Base-by-base conservation (phyloP, 2,888 invertebrate genomes). In the Spodoptera picta region DNA sequence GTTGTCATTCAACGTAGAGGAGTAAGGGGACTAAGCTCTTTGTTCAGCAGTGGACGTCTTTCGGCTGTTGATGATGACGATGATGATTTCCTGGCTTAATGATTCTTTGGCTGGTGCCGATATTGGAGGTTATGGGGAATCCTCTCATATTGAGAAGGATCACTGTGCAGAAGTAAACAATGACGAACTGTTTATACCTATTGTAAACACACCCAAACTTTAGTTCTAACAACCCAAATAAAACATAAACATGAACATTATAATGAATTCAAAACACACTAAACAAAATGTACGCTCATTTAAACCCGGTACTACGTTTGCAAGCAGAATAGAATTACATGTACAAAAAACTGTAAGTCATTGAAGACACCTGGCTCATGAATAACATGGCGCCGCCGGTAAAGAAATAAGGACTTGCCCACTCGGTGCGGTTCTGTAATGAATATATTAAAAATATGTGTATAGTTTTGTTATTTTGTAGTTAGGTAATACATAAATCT, bases 351-450 rank as follows among this genome's bases (percentile, higher is more conserved):
- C 74, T 79, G 75, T 69, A 54, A 68, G 77, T 68, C 80, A 81
- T 79, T 77, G 78, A 65, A 69, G 61, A 76, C 85, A 85, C 83
- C 85, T 86, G 86, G 64, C 60, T 77, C 76, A 77, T 82, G 77
- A 82, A 80, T 81, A 83, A 79, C 73, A 73, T 65, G 78, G 82
- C 72, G 76, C 78, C 72, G 76, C 78, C 80, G 71, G 76, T 67
- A 75, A 67, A 60, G 71, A 75, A 69, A 65, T 76, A 80, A 77
- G 67, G 80, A 53, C 45, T 52, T 59, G 72, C 68, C 56, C 64
- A 75, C 65, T 73, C 47, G 41, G 51, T 55, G 59, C 64, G 50
- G 14, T 19, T 55, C 48, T 46, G 46, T 49, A 50, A 75, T 46
- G 11, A 12, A 42, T 52, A 2, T 14, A 59, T 36, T 59, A 11